These are phyloP conservation scores for Perdix hodgsoniae DNA, from an alignment of 2,797 vertebrate genomes.

Conservation along the genomic window DNA sequence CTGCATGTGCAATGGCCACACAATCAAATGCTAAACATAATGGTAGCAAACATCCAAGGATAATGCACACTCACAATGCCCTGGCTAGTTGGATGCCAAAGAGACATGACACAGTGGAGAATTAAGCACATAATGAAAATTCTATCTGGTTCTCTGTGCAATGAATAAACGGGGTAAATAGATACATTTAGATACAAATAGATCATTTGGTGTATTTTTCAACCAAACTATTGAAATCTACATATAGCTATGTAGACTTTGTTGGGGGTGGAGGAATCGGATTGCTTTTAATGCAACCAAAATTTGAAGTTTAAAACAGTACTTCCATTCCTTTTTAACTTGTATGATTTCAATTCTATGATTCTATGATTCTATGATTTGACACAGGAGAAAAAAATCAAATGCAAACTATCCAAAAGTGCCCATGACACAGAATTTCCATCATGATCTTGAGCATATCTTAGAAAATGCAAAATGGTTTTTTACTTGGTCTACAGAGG, in stretches of 20 bases:
- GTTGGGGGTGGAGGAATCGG: not conserved
- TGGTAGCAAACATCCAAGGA: constrained; percentile 13
- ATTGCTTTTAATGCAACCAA: not conserved
- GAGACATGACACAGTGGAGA: not conserved
- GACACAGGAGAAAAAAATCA: not conserved
- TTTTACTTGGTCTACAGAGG: not conserved
- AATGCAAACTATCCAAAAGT: not conserved
- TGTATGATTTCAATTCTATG: not conserved
- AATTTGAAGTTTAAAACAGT: constrained; percentile 13
- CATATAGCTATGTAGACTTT: not conserved
- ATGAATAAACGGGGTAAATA: constrained; percentile 8
- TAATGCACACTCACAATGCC: constrained; percentile 14
- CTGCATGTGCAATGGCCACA: not conserved
- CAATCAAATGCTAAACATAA: constrained; percentile 41
- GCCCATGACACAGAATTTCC: not conserved
- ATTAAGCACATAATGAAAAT: not conserved
- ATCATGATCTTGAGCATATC: not conserved
- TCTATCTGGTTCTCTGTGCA: not conserved
- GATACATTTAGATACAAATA: too few relatives aligned
- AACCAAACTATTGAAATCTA: not conserved
- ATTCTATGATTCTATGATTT: too few relatives aligned
- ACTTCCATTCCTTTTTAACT: not conserved
- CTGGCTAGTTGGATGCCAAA: not conserved
- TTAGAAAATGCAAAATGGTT: not conserved
- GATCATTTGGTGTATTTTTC: not conserved